Conservation (phyloP, 2,888 invertebrate genomes). For the Drosophila percnosoma region DNA sequence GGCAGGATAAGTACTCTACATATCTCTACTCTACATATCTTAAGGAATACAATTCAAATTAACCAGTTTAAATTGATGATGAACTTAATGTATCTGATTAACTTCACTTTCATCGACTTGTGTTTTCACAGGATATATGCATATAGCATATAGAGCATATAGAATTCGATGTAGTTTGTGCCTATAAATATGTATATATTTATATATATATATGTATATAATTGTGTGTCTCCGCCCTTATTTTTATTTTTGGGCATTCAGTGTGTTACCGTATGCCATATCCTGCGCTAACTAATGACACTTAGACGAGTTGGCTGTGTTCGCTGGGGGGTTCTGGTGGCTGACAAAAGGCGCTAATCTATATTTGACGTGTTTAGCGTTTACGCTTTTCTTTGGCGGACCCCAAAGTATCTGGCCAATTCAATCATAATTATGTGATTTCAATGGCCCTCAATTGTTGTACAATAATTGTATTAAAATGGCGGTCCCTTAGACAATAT, state of each 20-base stretch:
- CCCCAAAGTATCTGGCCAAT: conserved; percentile 41
- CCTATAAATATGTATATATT: not conserved
- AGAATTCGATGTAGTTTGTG: not conserved
- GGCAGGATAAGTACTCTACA: not conserved
- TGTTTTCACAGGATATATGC: not conserved
- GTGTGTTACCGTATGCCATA: conserved; percentile 27
- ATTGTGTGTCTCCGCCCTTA: conserved; percentile 23
- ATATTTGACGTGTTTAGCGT: conserved; percentile 78
- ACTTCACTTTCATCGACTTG: not conserved
- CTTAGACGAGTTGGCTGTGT: conserved; percentile 42
- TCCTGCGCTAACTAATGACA: conserved; percentile 60
- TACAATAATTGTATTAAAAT: conserved; percentile 62
- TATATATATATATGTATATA: too few relatives aligned
- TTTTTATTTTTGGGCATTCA: conserved; percentile 17
- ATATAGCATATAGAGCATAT: not conserved
- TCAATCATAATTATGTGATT: conserved; percentile 82
- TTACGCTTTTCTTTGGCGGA: conserved; percentile 60
- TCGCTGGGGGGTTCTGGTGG: conserved; percentile 13
- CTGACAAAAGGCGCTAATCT: conserved; percentile 79
- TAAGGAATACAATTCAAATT: not conserved
- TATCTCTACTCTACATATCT: not conserved
- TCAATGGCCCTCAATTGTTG: conserved; percentile 43
- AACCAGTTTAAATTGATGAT: too few relatives aligned
- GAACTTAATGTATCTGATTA: not conserved
- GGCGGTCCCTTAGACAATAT: conserved; percentile 26